Evolutionary conservation across 2,113 vertebrate species (phyloP), one percentile per base, ranked within the genome.

Genomic region (Notechis scutatus): DNA sequence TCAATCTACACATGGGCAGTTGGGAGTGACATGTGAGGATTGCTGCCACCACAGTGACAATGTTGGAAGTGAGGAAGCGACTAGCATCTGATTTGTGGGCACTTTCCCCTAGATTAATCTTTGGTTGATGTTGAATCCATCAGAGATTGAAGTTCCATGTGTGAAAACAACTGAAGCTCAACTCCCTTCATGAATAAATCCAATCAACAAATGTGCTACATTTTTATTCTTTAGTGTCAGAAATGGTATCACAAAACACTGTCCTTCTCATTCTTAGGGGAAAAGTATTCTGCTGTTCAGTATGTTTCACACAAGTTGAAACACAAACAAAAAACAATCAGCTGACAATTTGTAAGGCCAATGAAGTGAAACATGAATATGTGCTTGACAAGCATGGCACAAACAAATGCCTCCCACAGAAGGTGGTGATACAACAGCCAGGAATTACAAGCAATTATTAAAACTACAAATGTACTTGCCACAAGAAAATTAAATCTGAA

Each of bases 321-420:
- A 90, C 87, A 93, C 88, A 88, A 59, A 8, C 93, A 95, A 95
- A 45, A 94, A 88, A 69, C 91, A 94, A 94, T 94, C 94, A 87
- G 89, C 91, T 92, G 95, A 93, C 26, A 96, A 96, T 95, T 88
- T 90, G 92, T 81, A 55, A 95, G 94, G 95, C 4, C 90, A 61
- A 93, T 92, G 94, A 64, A 94, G 87, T 94, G 39, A 94, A 92
- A 97, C 45, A 85, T 85, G 81, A 90, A 92, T 91, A 74, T 59
- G 34, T 93, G 64, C 54, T 91, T 94, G 91, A 96, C 96, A 94
- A 94, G 52, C 45, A 91, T 56, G 0, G 0, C 47, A 39, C 85
- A 91, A 94, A 93, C 50, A 94, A 94, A 81, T 94, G 29, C 92
- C 92, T 87, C 21, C n/a, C 34, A 93, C 34, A 87, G 91, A 95